Evolutionary conservation across 2,113 vertebrate genomes (phyloP).

Genomic region (Sturnus vulgaris): DNA sequence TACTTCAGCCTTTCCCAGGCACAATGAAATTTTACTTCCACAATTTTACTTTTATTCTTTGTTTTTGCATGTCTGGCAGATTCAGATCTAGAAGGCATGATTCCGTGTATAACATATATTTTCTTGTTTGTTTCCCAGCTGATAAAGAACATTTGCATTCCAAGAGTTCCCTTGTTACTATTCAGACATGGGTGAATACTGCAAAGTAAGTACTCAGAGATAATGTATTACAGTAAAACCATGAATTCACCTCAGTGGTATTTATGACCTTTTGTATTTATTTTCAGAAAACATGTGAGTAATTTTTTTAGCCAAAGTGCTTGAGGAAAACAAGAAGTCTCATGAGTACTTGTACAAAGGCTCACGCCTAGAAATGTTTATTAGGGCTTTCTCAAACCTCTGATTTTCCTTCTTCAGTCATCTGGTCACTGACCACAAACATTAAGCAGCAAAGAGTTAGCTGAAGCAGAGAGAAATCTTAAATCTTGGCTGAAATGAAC

Average conservation of each 20-base stretch:
- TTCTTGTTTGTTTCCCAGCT: neutral
- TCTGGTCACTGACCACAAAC: conserved; percentile 9
- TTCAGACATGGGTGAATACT: conserved; percentile 56
- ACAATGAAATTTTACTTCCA: neutral
- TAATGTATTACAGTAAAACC: conserved; percentile 24
- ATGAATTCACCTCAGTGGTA: conserved; percentile 62
- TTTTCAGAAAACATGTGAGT: conserved; percentile 48
- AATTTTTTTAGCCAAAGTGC: conserved; percentile 35
- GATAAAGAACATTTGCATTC: conserved; percentile 23
- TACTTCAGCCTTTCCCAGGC: conserved; percentile 29
- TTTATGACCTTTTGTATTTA: conserved; percentile 60
- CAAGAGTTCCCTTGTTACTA: conserved; percentile 45
- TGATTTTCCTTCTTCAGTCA: conserved; percentile 11
- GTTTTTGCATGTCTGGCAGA: neutral
- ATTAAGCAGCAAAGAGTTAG: neutral
- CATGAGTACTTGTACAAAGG: conserved; percentile 17
- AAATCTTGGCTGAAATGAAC: neutral
- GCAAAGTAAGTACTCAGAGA: neutral
- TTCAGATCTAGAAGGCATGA: neutral
- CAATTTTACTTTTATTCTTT: neutral
- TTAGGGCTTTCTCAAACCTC: conserved; percentile 29
- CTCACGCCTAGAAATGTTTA: conserved; percentile 33
- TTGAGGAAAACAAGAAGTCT: conserved; percentile 47
- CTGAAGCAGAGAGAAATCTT: neutral
- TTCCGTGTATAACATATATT: neutral